These are phyloP conservation scores for Raja brachyura DNA, from an alignment of 2,113 vertebrate species.

Conservation along the genomic window DNA sequence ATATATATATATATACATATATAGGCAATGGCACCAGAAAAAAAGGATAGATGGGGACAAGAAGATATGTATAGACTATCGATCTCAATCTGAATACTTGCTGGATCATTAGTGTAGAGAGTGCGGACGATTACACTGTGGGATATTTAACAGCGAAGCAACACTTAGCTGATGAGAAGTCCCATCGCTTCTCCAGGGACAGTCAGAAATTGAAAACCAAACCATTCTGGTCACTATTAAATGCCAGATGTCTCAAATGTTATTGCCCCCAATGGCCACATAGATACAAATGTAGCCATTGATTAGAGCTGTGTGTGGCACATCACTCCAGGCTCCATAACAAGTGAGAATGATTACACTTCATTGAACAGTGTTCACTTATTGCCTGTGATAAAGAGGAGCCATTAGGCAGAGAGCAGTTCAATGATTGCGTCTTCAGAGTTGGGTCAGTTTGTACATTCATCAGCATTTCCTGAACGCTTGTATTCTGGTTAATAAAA, in stretches of 20 bases:
- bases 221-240: neutral
- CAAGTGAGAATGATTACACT: neutral
- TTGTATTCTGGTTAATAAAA: neutral
- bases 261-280: neutral
- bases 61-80: neutral
- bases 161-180: neutral
- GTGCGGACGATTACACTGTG: neutral
- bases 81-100: neutral
- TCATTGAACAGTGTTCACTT: neutral
- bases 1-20: too few species aligned
- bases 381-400: conserved; percentile 3
- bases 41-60: neutral
- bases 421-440: neutral
- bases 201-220: neutral
- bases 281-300: neutral
- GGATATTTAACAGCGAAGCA: neutral
- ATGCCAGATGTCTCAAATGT: neutral
- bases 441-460: conserved; percentile 13
- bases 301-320: neutral
- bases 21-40: too few species aligned
- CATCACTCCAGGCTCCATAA: neutral
- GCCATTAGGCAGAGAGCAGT: conserved; percentile 5
- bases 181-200: neutral
- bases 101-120: neutral
- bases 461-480: neutral